Conservation (phyloP, 2,797 vertebrate species). For the Pseudochirops corinnae region DNA sequence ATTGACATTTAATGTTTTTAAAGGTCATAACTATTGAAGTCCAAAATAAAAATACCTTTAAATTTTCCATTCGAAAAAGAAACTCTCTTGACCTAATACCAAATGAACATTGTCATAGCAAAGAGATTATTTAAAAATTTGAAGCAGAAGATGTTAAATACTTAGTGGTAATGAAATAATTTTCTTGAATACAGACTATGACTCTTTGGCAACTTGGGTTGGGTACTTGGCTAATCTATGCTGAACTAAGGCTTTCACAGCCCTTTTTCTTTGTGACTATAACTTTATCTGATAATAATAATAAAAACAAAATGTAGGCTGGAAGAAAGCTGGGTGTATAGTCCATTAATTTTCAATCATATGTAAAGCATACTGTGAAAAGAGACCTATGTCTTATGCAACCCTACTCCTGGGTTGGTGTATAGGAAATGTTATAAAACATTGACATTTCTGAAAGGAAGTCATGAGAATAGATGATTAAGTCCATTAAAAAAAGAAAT, state of each 20-base stretch:
- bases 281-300: not conserved
- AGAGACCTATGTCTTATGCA: not conserved
- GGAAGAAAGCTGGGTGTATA: not conserved
- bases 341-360: not conserved
- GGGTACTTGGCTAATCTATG: not conserved
- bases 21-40: not conserved
- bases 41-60: constrained; percentile 34
- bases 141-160: constrained; percentile 39
- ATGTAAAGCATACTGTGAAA: not conserved
- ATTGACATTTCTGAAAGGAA: not conserved
- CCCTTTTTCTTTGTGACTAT: constrained; percentile 24
- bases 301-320: constrained; percentile 12
- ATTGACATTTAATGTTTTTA: constrained; percentile 36
- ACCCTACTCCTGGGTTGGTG: too few relatives aligned
- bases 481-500: not conserved
- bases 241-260: constrained; percentile 29
- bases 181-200: constrained; percentile 20
- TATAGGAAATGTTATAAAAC: not conserved
- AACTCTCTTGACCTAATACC: constrained; percentile 4
- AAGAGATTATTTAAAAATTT: not conserved
- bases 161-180: constrained; percentile 4
- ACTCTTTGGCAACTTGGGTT: not conserved
- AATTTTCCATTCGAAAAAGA: constrained; percentile 47
- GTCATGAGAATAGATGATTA: constrained; percentile 8
- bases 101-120: constrained; percentile 1